phyloP scores from a whole-genome alignment of 2,888 invertebrate species.

The Exocentrus adspersus region DNA sequence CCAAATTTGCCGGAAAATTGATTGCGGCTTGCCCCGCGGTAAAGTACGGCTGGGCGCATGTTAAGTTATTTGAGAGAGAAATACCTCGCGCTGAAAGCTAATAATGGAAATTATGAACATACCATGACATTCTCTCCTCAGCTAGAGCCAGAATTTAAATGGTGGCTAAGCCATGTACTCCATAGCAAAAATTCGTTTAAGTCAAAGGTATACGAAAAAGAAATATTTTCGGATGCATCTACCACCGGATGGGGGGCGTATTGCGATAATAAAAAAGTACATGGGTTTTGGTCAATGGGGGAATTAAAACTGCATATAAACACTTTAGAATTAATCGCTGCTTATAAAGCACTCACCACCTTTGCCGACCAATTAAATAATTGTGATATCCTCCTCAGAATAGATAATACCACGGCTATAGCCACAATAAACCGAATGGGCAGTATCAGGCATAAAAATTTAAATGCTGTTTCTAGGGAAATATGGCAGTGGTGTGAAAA shows the following conservation, averaged over 20 bases:
- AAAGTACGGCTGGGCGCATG: slow-evolving; percentile 33
- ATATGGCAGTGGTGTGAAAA: not conserved
- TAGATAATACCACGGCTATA: not conserved
- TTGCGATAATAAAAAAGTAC: no score
- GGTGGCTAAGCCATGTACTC: no score
- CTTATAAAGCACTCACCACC: no score
- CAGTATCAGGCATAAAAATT: not conserved
- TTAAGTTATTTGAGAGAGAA: slow-evolving; percentile 13
- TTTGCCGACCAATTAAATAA: no score
- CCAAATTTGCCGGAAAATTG: slow-evolving; percentile 33
- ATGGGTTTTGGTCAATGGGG: no score
- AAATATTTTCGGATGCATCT: no score
- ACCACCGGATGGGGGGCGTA: slow-evolving; percentile 36
- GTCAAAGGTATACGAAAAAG: no score
- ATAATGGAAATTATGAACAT: not conserved
- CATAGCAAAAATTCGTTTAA: no score
- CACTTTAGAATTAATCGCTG: slow-evolving; percentile 43
- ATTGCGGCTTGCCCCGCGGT: slow-evolving; percentile 40
- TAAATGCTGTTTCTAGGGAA: not conserved
- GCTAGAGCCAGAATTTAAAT: no score
- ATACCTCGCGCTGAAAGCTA: slow-evolving; percentile 14
- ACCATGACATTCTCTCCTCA: no score
- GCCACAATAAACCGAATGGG: not conserved
- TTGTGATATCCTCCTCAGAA: not conserved
- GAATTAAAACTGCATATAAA: slow-evolving; percentile 14